These are phyloP conservation scores for Dryobates pubescens DNA, from an alignment of 2,797 vertebrate genomes.

Conservation along the genomic window DNA sequence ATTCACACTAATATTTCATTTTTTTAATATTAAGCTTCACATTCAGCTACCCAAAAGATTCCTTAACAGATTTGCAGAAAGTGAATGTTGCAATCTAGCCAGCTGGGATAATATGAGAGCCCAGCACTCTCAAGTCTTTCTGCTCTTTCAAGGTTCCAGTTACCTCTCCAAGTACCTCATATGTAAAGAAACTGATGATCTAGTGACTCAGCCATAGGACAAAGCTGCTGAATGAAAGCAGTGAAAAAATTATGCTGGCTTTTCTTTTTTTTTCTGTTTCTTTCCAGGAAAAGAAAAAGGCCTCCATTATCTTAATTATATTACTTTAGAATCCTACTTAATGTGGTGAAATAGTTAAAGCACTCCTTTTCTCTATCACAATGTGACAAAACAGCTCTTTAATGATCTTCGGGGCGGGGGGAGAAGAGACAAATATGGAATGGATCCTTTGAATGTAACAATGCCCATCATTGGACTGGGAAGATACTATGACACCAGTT, in stretches of 20 bases:
- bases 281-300: conserved; percentile 43
- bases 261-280: conserved; percentile 36
- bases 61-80: background rate
- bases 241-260: background rate
- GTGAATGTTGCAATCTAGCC: background rate
- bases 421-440: background rate
- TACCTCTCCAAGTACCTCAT: background rate
- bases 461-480: background rate
- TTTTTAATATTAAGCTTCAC: background rate
- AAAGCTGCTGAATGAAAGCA: background rate
- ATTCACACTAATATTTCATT: background rate
- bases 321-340: conserved; percentile 37
- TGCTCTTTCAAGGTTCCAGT: background rate
- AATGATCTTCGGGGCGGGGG: background rate
- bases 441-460: background rate
- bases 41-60: background rate
- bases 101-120: background rate
- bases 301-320: conserved; percentile 31
- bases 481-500: background rate
- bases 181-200: conserved; percentile 4
- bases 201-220: background rate
- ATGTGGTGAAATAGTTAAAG: conserved; percentile 46
- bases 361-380: background rate
- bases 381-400: conserved; percentile 28
- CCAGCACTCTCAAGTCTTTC: background rate